Evolutionary conservation across 35 echinoderm and acorn worm species (phyloP).

Genomic region (Apostichopus japonicus): DNA sequence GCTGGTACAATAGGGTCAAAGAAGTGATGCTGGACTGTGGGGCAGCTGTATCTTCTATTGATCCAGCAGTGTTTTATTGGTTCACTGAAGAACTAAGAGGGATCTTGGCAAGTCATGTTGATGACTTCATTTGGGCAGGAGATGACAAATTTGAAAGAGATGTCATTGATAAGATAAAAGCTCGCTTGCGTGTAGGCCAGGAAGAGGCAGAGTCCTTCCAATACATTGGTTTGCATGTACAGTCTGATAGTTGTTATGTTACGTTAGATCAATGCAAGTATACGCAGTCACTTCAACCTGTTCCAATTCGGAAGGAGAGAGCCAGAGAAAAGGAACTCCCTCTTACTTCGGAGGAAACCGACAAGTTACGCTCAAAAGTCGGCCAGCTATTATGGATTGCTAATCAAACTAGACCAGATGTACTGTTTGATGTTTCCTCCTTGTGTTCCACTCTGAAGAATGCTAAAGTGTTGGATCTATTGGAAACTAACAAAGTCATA

Average conservation of each 20-base stretch:
- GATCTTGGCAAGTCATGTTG: slow-evolving; percentile 28
- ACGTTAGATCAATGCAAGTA: neutral
- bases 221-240: neutral
- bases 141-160: neutral
- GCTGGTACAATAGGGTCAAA: slow-evolving; percentile 42
- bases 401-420: slow-evolving; percentile 46
- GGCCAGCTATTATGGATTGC: slow-evolving; percentile 40
- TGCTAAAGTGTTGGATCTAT: slow-evolving; percentile 41
- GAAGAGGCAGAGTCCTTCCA: neutral
- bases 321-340: neutral
- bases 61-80: slow-evolving; percentile 47
- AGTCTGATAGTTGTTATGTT: neutral
- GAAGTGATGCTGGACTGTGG: slow-evolving; percentile 26
- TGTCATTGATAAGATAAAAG: neutral
- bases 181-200: neutral
- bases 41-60: neutral
- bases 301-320: neutral
- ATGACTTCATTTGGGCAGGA: slow-evolving; percentile 53
- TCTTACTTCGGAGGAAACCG: neutral
- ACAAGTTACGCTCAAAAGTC: slow-evolving; percentile 7
- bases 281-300: neutral
- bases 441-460: neutral
- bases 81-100: neutral
- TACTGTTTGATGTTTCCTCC: neutral
- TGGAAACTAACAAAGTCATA: slow-evolving; percentile 47